These are phyloP conservation scores for Panthera tigris DNA, from an alignment of 2,113 vertebrate species.

Conservation along the genomic window DNA sequence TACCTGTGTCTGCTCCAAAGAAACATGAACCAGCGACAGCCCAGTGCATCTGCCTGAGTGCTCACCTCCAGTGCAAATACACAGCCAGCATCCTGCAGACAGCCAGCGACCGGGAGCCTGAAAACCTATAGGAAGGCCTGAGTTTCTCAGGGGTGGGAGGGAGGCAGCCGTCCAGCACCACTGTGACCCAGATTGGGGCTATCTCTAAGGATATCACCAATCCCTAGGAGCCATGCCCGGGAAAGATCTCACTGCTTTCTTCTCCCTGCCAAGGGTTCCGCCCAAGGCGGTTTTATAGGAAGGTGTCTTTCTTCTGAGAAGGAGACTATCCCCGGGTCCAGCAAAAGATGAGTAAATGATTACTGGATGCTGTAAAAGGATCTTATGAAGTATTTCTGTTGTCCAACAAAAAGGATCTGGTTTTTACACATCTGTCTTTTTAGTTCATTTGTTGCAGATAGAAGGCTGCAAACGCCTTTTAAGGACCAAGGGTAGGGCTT, in stretches of 20 bases:
- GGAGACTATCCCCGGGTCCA: neutral
- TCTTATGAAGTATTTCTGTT: neutral
- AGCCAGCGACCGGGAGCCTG: neutral
- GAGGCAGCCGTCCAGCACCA: neutral
- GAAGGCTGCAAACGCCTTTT: neutral
- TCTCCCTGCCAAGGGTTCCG: neutral
- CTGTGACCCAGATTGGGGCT: no score
- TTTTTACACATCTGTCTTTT: constrained; percentile 31
- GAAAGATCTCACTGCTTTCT: neutral
- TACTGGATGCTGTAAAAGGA: neutral
- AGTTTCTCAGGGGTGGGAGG: neutral
- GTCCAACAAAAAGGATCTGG: neutral
- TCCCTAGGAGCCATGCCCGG: neutral
- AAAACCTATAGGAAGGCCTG: neutral
- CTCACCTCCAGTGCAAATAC: neutral
- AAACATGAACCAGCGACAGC: neutral
- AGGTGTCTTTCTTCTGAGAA: neutral
- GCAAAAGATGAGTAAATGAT: constrained; percentile 16
- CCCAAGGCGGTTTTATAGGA: neutral
- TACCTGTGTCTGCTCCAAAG: neutral
- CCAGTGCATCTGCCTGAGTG: neutral
- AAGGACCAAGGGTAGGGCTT: neutral
- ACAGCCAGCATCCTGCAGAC: neutral
- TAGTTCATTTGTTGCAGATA: neutral
- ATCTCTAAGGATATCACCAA: neutral